Evolutionary conservation across 2,888 invertebrate genomes (phyloP), one percentile per base, ranked within the genome.

Genomic region (Protodeltote pygarga): DNA sequence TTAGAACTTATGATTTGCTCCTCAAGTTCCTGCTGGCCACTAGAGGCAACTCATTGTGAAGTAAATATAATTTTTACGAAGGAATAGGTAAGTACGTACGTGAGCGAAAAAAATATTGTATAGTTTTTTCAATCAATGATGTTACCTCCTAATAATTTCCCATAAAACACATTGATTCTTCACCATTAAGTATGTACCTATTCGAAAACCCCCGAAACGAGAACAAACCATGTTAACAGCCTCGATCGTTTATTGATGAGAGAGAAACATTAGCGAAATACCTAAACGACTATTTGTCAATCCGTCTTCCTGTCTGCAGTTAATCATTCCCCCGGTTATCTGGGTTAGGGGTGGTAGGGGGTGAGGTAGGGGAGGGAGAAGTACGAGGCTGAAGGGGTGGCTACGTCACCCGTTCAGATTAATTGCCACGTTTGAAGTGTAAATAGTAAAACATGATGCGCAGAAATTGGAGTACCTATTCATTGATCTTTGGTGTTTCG

Each of bases 281-380:
- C 91, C 89, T 83, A 86, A 91, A 85, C 83, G 89, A 87, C 89
- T 91, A 91, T 91, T 91, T 89, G 91, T 91, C 90, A 89, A 89
- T 89, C 88, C 85, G 87, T 89, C 91, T 92, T 88, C 85, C 89
- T 84, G 89, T 84, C 89, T 88, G 81, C 83, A 84, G 85, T 90
- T 89, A 92, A 91, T 91, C 91, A 91, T 89, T 83, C 85, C 79
- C 78, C 81, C 66, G 80, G 81, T 84, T 85, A 85, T 85, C 82
- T 80, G 78, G 76, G 74, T 63, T 49, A 47, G 54, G 72, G 66
- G 61, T 60, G 61, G 45, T 41, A 23, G 68, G 65, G 51, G 49
- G 71, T 65, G 65, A 52, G 42, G 42, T 27, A 5, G 29, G 71
- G 68, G 63, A 62, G 23, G 48, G 52, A 65, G 65, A 65, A 63